Evolutionary conservation across 2,113 vertebrate species (phyloP).

Genomic region (Caranx melampygus): DNA sequence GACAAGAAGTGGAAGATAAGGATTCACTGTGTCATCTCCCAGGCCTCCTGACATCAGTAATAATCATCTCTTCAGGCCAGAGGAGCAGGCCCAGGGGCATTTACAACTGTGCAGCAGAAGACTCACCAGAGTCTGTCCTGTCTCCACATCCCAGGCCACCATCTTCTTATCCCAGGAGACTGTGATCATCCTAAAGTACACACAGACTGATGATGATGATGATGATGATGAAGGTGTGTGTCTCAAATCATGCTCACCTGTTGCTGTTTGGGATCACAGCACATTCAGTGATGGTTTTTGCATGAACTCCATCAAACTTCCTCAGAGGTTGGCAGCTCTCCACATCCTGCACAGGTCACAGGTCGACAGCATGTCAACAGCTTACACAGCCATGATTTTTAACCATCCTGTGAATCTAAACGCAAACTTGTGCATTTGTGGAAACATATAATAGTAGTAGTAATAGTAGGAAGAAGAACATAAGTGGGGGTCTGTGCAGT

Average conservation of each 20-base stretch:
- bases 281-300: conserved; percentile 80
- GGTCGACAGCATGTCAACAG: background rate
- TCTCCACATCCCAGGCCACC: conserved; percentile 85
- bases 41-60: too few species aligned
- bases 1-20: too few species aligned
- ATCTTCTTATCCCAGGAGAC: conserved; percentile 85
- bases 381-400: too few species aligned
- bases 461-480: too few species aligned
- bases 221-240: background rate
- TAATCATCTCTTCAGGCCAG: too few species aligned
- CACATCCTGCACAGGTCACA: conserved; percentile 57
- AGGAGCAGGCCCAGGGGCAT: background rate
- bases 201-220: too few species aligned
- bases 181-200: conserved; percentile 77
- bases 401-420: too few species aligned
- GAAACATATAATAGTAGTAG: too few species aligned
- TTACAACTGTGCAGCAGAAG: background rate
- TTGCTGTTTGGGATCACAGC: conserved; percentile 78
- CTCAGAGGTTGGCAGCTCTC: conserved; percentile 61
- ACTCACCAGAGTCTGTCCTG: conserved; percentile 82
- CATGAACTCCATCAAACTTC: conserved; percentile 75
- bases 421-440: too few species aligned
- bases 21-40: too few species aligned
- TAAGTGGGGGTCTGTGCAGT: too few species aligned
- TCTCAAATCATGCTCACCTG: conserved; percentile 74